Evolutionary conservation across 37 sponge, comb jelly and placozoan species (phyloP).

Genomic region (Beroe forskalii): DNA sequence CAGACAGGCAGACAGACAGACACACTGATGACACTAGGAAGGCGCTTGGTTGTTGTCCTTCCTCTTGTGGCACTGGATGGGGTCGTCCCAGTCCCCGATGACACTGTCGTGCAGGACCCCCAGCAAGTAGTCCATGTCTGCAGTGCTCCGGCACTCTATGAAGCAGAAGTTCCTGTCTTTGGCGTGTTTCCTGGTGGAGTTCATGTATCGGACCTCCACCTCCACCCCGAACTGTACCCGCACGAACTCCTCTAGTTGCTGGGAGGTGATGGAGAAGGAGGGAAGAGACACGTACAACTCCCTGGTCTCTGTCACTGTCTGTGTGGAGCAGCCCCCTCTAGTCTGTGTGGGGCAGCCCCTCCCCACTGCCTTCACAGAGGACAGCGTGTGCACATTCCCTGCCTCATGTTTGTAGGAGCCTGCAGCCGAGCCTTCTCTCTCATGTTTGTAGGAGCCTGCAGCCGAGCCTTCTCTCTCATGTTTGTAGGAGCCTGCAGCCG

Average conservation of each 20-base stretch:
- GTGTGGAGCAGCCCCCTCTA: neutral
- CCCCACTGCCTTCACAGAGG: neutral
- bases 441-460: too few relatives aligned
- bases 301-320: neutral
- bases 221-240: neutral
- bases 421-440: too few relatives aligned
- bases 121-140: constrained; percentile 4
- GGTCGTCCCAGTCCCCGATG: constrained; percentile 50
- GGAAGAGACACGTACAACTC: constrained; percentile 39
- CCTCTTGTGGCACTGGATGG: neutral
- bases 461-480: too few relatives aligned
- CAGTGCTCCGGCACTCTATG: neutral
- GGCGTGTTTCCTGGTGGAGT: neutral
- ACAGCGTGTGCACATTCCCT: neutral
- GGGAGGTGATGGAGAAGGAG: neutral
- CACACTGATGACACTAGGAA: too few relatives aligned
- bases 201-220: neutral
- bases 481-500: too few relatives aligned
- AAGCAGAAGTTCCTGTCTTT: constrained; percentile 36
- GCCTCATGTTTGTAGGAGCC: neutral
- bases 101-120: constrained; percentile 13
- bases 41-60: neutral
- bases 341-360: neutral
- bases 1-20: too few relatives aligned
- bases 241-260: neutral